phyloP scores from a whole-genome alignment of 2,797 vertebrate species.

The Eremophila alpestris region DNA sequence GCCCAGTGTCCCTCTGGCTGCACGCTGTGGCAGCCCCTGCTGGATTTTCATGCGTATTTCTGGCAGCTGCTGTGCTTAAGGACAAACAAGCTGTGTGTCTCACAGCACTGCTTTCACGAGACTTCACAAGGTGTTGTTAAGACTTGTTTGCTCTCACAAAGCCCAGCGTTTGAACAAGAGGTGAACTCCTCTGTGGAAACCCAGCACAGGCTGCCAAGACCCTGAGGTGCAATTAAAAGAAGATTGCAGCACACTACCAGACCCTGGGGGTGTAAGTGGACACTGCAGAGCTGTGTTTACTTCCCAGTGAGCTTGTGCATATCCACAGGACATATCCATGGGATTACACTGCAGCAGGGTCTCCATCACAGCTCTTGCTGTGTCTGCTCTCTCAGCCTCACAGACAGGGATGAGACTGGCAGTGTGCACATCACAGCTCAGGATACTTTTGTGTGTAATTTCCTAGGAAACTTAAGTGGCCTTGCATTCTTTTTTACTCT shows the following conservation, averaged over 20 bases:
- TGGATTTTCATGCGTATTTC: not conserved
- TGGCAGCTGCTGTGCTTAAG: not conserved
- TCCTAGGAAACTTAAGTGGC: not conserved
- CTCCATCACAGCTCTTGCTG: not conserved
- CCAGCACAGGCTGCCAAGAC: not conserved
- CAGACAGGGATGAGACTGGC: not conserved
- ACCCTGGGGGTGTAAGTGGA: not conserved
- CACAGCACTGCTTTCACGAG: not conserved
- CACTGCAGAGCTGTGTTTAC: not conserved
- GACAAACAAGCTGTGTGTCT: not conserved
- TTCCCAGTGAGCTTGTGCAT: not conserved
- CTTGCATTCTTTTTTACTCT: not conserved
- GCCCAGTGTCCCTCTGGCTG: not conserved
- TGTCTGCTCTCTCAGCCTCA: not conserved
- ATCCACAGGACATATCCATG: too few relatives aligned
- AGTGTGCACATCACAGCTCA: not conserved
- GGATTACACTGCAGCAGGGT: not conserved
- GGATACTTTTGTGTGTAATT: not conserved
- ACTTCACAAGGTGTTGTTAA: not conserved
- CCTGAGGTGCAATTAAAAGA: not conserved
- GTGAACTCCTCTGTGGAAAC: not conserved
- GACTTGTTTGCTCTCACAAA: not conserved
- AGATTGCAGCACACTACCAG: not conserved
- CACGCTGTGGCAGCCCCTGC: not conserved
- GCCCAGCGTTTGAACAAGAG: fast-evolving